Evolutionary conservation across 2,888 invertebrate species (phyloP), one percentile per base, ranked within the genome.

Genomic region (Teleogryllus oceanicus): DNA sequence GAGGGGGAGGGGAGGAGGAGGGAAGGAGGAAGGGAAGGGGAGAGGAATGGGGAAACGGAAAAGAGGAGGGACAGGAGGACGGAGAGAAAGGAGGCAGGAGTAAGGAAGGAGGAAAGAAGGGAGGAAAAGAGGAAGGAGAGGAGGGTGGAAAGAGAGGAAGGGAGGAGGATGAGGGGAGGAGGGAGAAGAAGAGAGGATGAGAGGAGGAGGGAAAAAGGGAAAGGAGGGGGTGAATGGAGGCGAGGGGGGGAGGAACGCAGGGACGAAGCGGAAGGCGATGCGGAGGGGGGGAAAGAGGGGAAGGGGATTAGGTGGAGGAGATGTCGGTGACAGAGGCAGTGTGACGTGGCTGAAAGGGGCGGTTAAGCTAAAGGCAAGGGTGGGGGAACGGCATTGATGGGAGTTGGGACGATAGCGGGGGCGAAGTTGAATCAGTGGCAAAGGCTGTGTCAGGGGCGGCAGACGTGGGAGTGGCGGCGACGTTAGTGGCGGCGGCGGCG

Each of bases 81-180:
- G 74, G 74, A 74, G 74, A n/a, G n/a, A n/a, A 74, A 3, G 8
- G n/a, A 3, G 74, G 8, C 3, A 74, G n/a, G 74, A 0, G n/a
- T 3, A 0, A 0, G 74, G 2, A 8, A 8, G 2, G 2, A 0
- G n/a, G 16, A 8, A 74, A 4, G 74, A 3, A 2, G 8, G 8
- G 74, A 3, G 2, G 74, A n/a, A n/a, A 3, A 21, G 21, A 62
- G 62, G 62, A 62, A 2, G 62, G 18, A n/a, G 62, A 18, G 18
- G 62, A 62, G 13, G 62, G 1, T 16, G 1, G n/a, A n/a, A n/a
- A n/a, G n/a, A 21, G 21, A 62, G 62, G 62, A 62, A 2, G 62
- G 18, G 62, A 18, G 18, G 62, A 62, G 13, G 62, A 1, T 16
- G 1, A 21, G 21, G 1, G 21, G 21, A 21, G 21, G 21, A 21